These are phyloP conservation scores for Lagopus muta DNA, from an alignment of 2,113 vertebrate species.

Conservation along the genomic window DNA sequence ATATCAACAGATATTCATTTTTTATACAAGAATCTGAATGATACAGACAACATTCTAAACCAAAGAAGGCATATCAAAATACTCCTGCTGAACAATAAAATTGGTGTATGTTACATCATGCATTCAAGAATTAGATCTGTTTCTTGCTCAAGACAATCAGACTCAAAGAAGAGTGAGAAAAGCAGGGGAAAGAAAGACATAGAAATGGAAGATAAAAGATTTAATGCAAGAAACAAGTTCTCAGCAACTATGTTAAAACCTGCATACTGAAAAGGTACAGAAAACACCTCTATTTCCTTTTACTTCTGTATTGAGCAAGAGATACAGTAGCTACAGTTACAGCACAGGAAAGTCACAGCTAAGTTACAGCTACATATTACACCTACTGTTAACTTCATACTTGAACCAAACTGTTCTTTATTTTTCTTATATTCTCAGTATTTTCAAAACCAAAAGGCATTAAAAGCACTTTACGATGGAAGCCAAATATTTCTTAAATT, in stretches of 20 bases:
- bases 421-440: not conserved
- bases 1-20: not conserved
- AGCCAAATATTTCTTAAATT: not conserved
- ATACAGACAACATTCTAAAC: not conserved
- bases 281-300: not conserved
- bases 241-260: not conserved
- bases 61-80: not conserved
- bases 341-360: not conserved
- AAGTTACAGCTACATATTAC: not conserved
- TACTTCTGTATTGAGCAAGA: not conserved
- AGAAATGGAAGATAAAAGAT: not conserved
- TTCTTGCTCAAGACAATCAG: not conserved
- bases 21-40: not conserved
- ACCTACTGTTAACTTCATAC: not conserved
- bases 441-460: not conserved
- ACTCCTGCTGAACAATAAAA: not conserved
- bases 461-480: not conserved
- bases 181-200: fast-evolving
- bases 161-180: not conserved
- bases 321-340: not conserved
- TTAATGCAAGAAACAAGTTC: not conserved
- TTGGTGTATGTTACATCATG: not conserved
- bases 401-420: not conserved
- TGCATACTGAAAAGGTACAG: not conserved
- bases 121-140: not conserved